Evolutionary conservation across 2,113 vertebrate genomes (phyloP), one percentile per base, ranked within the genome.

Genomic region (Neolamprologus sp.): DNA sequence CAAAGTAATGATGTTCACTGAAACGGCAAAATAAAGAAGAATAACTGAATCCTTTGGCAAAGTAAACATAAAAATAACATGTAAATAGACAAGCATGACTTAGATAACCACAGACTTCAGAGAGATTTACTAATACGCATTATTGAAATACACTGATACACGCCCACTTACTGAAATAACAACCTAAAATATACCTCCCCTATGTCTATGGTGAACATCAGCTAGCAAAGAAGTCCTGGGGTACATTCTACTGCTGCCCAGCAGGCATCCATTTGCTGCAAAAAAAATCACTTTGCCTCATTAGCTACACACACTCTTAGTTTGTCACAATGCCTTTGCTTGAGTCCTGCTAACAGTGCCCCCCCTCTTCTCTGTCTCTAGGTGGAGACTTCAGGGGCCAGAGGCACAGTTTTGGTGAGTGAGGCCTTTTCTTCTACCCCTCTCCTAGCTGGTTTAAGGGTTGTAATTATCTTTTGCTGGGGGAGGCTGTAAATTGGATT

Each of bases 401-500:
- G 94, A 93, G 95, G 97, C 94, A 94, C 95, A 96, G 96, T 96
- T 97, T 97, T 93, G 92, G 97, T 96, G 96, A 97, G 95, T 95
- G 96, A 95, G 95, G 96, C 94, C 96, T 96, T 97, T 95, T 95
- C 93, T 92, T 93, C 92, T 93, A 84, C 84, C 93, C 95, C 93
- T 96, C 93, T 95, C 90, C 95, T 96, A 92, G 96, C 97, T 97
- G 97, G 97, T 97, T 98, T 97, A 97, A 97, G 97, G 96, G 95
- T 97, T 97, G 97, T 98, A 98, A 98, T 98, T 97, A 98, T 98
- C 97, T 98, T 97, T 97, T 98, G 95, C 97, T 96, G 96, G 96
- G 97, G 97, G 97, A 97, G 97, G 97, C 97, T 97, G 97, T 97
- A 98, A 98, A 98, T 98, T 98, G 97, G 98, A 98, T 98, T 98